Evolutionary conservation across 2,113 vertebrate species (phyloP).

Genomic region (Alosa alosa): DNA sequence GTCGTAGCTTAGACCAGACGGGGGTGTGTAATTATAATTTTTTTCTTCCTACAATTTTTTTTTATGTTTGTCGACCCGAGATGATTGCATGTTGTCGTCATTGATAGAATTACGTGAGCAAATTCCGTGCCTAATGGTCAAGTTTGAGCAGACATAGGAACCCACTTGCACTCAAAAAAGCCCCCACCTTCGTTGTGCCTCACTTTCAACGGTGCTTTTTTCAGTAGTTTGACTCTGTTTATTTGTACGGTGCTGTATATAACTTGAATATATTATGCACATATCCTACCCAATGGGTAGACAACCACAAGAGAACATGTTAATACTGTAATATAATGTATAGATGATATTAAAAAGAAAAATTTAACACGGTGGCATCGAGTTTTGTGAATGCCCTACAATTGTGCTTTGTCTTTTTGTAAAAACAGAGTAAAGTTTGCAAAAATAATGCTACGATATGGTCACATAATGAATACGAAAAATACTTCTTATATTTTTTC

Average conservation of each 20-base stretch:
- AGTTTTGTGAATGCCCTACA: conserved; percentile 87
- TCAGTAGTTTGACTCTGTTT: conserved; percentile 81
- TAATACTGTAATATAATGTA: conserved; percentile 97
- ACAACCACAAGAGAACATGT: conserved; percentile 80
- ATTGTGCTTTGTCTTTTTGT: conserved; percentile 66
- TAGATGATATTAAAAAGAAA: conserved; percentile 76
- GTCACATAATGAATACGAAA: conserved; percentile 62
- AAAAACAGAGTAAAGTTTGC: conserved; percentile 64
- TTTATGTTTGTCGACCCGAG: conserved; percentile 63
- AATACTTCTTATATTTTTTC: conserved; percentile 89
- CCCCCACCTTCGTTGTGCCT: conserved; percentile 89
- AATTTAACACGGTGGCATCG: conserved; percentile 88
- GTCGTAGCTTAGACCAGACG: not conserved
- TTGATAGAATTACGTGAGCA: conserved; percentile 64
- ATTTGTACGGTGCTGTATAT: conserved; percentile 95
- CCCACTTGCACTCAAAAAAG: conserved; percentile 77
- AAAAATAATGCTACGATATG: conserved; percentile 82
- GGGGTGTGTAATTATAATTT: not conserved
- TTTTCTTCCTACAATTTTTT: conserved; percentile 7
- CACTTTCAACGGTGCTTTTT: conserved; percentile 94
- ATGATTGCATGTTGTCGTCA: conserved; percentile 74
- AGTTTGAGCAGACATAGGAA: conserved; percentile 81
- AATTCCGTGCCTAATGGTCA: conserved; percentile 80
- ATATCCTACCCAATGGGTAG: conserved; percentile 99
- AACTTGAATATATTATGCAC: conserved; percentile 97